These are phyloP conservation scores for Zaprionus gabonicus DNA, from an alignment of 1,140 invertebrate genomes.

Conservation along the genomic window DNA sequence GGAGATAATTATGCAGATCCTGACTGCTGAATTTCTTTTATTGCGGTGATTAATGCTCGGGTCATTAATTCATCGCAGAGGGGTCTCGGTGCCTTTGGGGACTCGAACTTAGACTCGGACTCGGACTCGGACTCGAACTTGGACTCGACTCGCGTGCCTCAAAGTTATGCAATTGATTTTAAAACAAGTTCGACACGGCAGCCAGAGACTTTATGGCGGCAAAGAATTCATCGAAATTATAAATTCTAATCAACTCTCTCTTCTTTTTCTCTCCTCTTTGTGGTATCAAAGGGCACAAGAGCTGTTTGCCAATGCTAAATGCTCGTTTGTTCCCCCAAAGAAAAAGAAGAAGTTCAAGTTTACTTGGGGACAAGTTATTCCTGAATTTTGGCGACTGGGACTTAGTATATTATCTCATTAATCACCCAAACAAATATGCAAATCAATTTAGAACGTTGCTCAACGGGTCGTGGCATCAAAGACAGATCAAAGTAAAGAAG, in stretches of 20 bases:
- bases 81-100: constrained; percentile 3
- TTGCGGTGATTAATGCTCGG: constrained; percentile 43
- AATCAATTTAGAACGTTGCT: constrained; percentile 34
- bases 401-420: constrained; percentile 38
- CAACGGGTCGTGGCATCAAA: constrained; percentile 6
- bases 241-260: constrained; percentile 62
- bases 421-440: constrained; percentile 44
- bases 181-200: constrained; percentile 36
- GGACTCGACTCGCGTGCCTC: constrained; percentile 37
- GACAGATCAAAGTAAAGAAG: constrained; percentile 10
- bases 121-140: not conserved
- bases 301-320: not conserved
- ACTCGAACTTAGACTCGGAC: no score
- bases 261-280: not conserved
- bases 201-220: constrained; percentile 69
- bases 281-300: constrained; percentile 19
- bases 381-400: constrained; percentile 21
- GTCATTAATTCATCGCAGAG: constrained; percentile 2
- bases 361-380: constrained; percentile 34
- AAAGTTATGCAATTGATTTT: constrained; percentile 61
- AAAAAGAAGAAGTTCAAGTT: constrained; percentile 10
- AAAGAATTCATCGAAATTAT: constrained; percentile 51
- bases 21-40: constrained; percentile 37
- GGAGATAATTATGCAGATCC: constrained; percentile 33
- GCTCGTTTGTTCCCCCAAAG: not conserved